Percentiles rank a stretch among this genome's conserved stretches.
Conservation (phyloP, 2,888 invertebrate genomes). For the Cyclophora albipunctata region DNA sequence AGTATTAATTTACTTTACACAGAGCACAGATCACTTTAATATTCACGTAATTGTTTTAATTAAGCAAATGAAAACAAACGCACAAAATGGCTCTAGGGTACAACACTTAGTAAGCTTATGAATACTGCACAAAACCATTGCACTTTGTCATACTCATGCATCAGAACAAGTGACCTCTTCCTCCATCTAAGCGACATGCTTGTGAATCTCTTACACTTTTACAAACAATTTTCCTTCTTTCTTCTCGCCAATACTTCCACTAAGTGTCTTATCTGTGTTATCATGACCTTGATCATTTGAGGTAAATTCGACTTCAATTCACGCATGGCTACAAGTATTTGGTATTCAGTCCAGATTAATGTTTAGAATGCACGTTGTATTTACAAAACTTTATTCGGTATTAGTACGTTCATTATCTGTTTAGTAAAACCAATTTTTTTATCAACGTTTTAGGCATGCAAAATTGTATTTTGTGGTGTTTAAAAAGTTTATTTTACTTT, state of each 20-base stretch:
- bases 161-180: conserved; percentile 45
- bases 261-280: conserved; percentile 52
- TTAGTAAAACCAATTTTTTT: conserved; percentile 52
- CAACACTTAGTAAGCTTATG: conserved; percentile 47
- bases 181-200: conserved; percentile 41
- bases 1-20: neutral
- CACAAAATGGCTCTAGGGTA: conserved; percentile 64
- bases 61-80: conserved; percentile 24
- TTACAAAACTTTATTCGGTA: conserved; percentile 47
- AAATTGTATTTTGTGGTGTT: conserved; percentile 31
- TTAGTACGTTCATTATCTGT: conserved; percentile 50
- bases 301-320: conserved; percentile 42
- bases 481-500: conserved; percentile 24
- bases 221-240: conserved; percentile 46
- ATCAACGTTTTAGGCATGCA: conserved; percentile 57
- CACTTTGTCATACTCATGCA: conserved; percentile 56
- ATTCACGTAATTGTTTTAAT: no score
- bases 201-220: conserved; percentile 40
- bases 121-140: conserved; percentile 50
- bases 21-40: conserved; percentile 11
- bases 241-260: conserved; percentile 41
- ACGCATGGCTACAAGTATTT: conserved; percentile 68
- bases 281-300: conserved; percentile 45
- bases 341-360: conserved; percentile 55
- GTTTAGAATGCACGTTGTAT: conserved; percentile 73